Conservation (phyloP, 2,113 vertebrate genomes). For the Elaphurus davidianus region DNA sequence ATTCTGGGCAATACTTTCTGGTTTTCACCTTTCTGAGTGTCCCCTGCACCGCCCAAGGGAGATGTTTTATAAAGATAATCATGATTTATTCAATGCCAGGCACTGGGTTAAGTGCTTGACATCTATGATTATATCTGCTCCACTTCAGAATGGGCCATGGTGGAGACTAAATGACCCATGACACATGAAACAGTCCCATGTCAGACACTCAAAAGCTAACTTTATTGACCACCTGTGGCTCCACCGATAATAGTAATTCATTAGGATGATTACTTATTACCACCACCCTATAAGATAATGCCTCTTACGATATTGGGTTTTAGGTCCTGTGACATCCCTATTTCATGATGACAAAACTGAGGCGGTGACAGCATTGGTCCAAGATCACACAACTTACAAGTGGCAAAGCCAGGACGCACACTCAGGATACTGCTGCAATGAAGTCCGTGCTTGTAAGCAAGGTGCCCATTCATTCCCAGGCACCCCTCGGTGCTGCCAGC, state of each 20-base stretch:
- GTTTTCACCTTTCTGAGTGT: neutral
- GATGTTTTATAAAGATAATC: neutral
- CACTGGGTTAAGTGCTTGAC: too few species aligned
- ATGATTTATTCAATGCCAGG: neutral
- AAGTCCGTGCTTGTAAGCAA: rapidly evolving
- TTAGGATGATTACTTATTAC: neutral
- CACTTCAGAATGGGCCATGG: neutral
- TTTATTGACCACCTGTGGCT: neutral
- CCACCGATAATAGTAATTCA: neutral
- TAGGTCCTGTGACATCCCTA: too few species aligned
- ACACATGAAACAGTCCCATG: too few species aligned
- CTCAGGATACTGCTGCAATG: neutral
- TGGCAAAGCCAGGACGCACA: neutral
- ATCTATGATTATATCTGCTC: neutral
- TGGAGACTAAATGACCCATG: neutral
- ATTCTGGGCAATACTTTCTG: neutral
- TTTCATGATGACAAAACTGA: neutral
- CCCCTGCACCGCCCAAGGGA: neutral
- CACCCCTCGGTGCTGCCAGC: rapidly evolving
- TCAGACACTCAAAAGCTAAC: neutral
- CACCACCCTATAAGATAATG: neutral
- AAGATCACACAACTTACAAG: neutral
- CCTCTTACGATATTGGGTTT: neutral
- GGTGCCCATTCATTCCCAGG: rapidly evolving
- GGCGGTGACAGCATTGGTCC: neutral